Percentiles rank a stretch among this genome's conserved stretches.
Conservation (phyloP, 2,113 vertebrate genomes). For the Chaenogobius annularis region DNA sequence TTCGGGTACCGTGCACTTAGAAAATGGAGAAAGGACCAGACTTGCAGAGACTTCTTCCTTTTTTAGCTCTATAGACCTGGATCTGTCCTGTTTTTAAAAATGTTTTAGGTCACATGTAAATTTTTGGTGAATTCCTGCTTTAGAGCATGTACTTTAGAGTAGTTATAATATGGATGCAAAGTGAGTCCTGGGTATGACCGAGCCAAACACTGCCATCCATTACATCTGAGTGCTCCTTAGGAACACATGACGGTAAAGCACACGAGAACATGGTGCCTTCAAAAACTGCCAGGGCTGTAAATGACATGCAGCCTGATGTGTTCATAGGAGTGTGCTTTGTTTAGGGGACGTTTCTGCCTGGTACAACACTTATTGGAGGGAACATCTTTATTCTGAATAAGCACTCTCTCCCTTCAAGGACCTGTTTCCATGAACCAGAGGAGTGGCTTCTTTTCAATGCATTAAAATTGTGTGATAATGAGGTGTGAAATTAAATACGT, state of each 20-base stretch:
- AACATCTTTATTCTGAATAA: slow-evolving; percentile 36
- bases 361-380: slow-evolving; percentile 40
- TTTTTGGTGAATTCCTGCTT: slow-evolving; percentile 30
- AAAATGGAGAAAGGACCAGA: too few relatives aligned
- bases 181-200: slow-evolving; percentile 19
- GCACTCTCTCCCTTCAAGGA: slow-evolving; percentile 35
- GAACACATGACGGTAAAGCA: slow-evolving; percentile 53
- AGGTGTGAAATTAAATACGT: not conserved
- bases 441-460: slow-evolving; percentile 13
- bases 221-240: slow-evolving; percentile 37
- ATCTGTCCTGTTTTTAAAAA: not conserved
- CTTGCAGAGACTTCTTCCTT: too few relatives aligned
- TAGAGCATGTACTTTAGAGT: not conserved
- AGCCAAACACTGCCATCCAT: slow-evolving; percentile 30
- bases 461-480: slow-evolving; percentile 21
- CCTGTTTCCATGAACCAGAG: slow-evolving; percentile 23
- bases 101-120: slow-evolving; percentile 55
- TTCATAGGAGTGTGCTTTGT: slow-evolving; percentile 31
- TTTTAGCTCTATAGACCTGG: too few relatives aligned
- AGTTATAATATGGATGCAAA: slow-evolving; percentile 48
- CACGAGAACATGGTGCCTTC: slow-evolving; percentile 36
- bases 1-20: not conserved
- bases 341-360: slow-evolving; percentile 29
- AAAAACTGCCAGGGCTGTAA: slow-evolving; percentile 45
- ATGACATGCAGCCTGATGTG: slow-evolving; percentile 58